These are phyloP conservation scores for Mythimna pallens DNA, from an alignment of 2,888 invertebrate species.

Conservation along the genomic window DNA sequence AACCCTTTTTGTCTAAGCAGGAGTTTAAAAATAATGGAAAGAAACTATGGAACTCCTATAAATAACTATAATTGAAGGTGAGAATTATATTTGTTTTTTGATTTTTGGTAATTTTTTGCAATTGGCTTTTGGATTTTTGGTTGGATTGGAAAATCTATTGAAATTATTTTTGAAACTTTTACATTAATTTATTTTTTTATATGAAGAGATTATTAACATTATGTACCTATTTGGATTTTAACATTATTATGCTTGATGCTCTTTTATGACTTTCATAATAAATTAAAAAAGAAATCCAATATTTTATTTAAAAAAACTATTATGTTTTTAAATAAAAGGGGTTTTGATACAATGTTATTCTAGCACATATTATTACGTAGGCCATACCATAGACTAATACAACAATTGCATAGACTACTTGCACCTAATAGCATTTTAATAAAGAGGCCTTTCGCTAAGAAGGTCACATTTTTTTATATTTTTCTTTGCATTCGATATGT, in stretches of 20 bases:
- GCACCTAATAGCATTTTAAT: slow-evolving; percentile 59
- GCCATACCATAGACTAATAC: slow-evolving; percentile 24
- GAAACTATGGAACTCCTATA: not conserved
- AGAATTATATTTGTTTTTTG: not conserved
- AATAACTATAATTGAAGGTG: too few relatives aligned
- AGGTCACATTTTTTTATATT: slow-evolving; percentile 46
- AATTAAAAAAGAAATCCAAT: not conserved
- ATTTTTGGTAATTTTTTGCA: not conserved
- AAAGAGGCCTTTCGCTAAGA: slow-evolving; percentile 18
- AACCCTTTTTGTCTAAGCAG: slow-evolving; percentile 4
- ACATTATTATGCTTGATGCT: slow-evolving; percentile 9
- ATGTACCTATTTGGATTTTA: too few relatives aligned
- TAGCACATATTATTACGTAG: slow-evolving; percentile 10
- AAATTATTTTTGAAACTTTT: slow-evolving; percentile 7
- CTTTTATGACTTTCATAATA: slow-evolving; percentile 10
- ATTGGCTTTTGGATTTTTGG: not conserved
- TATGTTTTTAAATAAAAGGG: not conserved
- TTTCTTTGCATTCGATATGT: slow-evolving; percentile 52
- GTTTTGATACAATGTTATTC: slow-evolving; percentile 35
- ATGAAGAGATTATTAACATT: slow-evolving; percentile 20
- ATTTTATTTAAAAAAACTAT: not conserved
- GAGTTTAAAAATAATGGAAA: not conserved
- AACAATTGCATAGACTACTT: slow-evolving; percentile 24
- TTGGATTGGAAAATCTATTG: too few relatives aligned
- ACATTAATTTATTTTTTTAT: not conserved